Evolutionary conservation across 2,113 vertebrate genomes (phyloP).

Genomic region (Plecturocebus donacophilus): DNA sequence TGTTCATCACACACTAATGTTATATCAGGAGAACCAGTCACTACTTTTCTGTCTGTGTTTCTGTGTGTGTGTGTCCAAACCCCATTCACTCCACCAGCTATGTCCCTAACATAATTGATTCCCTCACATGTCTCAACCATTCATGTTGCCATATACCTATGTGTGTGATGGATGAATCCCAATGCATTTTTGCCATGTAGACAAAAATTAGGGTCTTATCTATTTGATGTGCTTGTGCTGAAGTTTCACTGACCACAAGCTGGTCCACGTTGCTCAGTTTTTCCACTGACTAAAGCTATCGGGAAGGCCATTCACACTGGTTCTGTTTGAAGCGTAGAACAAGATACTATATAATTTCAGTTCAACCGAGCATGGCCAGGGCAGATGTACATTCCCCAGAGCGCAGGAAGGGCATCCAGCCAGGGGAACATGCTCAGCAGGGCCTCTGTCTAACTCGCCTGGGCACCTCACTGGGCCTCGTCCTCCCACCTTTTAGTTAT

Average conservation of each 20-base stretch:
- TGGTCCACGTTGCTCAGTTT: not conserved
- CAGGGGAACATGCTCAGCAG: not conserved
- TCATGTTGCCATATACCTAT: not conserved
- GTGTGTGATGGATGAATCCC: no score
- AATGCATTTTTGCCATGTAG: not conserved
- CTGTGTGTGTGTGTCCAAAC: not conserved
- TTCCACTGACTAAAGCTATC: slow-evolving; percentile 16
- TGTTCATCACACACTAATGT: not conserved
- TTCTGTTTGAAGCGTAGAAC: slow-evolving; percentile 7
- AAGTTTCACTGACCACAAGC: not conserved
- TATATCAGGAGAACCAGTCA: not conserved
- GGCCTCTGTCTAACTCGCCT: not conserved
- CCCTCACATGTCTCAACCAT: not conserved
- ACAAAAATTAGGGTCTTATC: slow-evolving; percentile 20
- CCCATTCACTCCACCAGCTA: not conserved
- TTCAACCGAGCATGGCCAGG: slow-evolving; percentile 45
- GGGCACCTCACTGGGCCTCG: not conserved
- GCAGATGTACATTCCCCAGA: not conserved
- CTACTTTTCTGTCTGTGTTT: not conserved
- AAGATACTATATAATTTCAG: slow-evolving; percentile 65
- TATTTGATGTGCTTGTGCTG: not conserved
- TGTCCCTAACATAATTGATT: not conserved
- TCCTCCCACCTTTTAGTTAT: not conserved
- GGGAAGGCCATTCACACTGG: slow-evolving; percentile 22
- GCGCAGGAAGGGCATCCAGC: not conserved